Evolutionary conservation across 2,113 vertebrate genomes (phyloP).

Genomic region (Telmatochromis sp.): DNA sequence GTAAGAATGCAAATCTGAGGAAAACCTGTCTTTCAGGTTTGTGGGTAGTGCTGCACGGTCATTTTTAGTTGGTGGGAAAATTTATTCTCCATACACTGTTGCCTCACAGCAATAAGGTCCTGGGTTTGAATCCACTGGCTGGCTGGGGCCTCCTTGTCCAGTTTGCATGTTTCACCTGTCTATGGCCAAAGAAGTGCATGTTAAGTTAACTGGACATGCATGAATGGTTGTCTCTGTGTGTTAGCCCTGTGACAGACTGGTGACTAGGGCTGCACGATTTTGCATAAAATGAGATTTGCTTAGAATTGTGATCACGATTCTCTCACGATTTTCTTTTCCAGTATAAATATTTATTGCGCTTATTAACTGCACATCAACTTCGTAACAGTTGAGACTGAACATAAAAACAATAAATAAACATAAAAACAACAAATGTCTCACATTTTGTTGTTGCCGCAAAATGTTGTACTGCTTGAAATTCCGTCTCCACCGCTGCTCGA

Average conservation of each 20-base stretch:
- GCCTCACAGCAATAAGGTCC: neutral
- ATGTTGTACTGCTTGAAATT: too few species aligned
- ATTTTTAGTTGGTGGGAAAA: neutral
- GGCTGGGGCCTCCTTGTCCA: neutral
- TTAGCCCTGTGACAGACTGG: neutral
- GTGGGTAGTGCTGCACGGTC: neutral
- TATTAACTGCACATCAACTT: too few species aligned
- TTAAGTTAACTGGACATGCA: neutral
- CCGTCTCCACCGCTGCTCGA: accelerated
- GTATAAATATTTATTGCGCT: too few species aligned
- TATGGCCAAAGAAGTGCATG: neutral
- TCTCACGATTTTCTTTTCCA: too few species aligned
- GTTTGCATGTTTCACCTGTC: neutral
- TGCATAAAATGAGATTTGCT: too few species aligned
- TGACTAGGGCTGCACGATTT: too few species aligned
- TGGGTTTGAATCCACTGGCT: neutral
- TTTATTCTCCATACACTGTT: neutral
- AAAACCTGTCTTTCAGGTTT: neutral
- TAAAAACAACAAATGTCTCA: too few species aligned
- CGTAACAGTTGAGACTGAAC: too few species aligned
- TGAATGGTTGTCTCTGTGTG: neutral
- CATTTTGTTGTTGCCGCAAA: too few species aligned
- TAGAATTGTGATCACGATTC: too few species aligned
- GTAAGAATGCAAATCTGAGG: neutral
- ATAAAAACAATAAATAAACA: too few species aligned